Base-by-base conservation (phyloP, 92 coral and sea anemone genomes). In the Epizoanthus fatuus region DNA sequence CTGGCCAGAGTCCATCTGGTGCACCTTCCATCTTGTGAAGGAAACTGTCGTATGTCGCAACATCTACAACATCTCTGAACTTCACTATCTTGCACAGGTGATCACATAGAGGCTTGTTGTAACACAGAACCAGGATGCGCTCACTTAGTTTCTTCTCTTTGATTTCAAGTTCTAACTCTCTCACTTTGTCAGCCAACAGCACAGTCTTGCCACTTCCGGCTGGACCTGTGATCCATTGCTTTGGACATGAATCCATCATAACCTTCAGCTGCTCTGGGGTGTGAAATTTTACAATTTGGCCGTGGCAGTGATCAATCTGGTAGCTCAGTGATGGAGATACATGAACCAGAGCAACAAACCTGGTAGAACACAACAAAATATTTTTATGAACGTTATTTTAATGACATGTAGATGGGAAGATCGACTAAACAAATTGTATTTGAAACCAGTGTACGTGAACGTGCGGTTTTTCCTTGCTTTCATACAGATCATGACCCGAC, bases 171-270 rank as follows among this genome's bases (percentile, higher is more conserved):
- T 77, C 83, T 16, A 91, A 74, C 9, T 57, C 72, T 52, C 45
- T 32, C 2, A 88, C 94, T 62, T 91, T 91, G 40, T 91, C 81
- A 14, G 45, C 35, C 7, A 91, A 62, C 5, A 91, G 39, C 55
- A 68, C 86, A 0, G 94, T 91, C 47, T 91, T 91, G 4, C 94
- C 94, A 52, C 92, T 91, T 0, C 94, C 94, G 0, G 92, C 94
- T 4, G 94, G 94, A n/a, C 94, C 94, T 7, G 87, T 84, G 53
- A 91, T 79, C 92, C 94, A 91, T 53, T 52, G 85, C 56, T 79
- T 10, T 0, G 90, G 55, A 4, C 55, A 11, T 2, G 85, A 19
- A 57, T 59, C 11, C 47, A 57, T 47, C 62, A 79, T 4, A 5
- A 54, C 51, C 16, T 55, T 4, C 17, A 83, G 44, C 44, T 91